Evolutionary conservation across 2,888 invertebrate genomes (phyloP), one percentile per base, ranked within the genome.

Genomic region (Branchellion lobata): DNA sequence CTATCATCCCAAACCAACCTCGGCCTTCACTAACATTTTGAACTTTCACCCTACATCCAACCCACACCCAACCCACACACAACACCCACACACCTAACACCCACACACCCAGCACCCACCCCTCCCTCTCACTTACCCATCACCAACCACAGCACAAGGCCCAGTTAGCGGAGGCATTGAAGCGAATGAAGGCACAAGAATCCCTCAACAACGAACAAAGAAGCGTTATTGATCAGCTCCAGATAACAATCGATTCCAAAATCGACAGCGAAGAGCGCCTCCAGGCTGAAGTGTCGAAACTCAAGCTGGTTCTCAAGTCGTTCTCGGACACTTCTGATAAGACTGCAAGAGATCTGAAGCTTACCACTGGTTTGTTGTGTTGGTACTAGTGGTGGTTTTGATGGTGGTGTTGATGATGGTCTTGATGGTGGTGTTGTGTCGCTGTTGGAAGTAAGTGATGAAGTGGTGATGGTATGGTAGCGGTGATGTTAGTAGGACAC

Each of bases 311-410:
- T 29, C 14, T 65, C 1, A 33, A 14, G 21, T 53, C 31, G 11
- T 14, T 51, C n/a, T 33, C 33, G 8, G 77, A 61, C 36, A 24
- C 24, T 24, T n/a, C 1, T 11, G 77, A 77, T n/a, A 33, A n/a
- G 8, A 34, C 33, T 31, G n/a, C 31, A 3, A 77, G 77, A 34
- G 77, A 77, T 14, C 36, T 77, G 11, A 77, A 77, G 65, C 34
- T 65, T 65, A 21, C 77, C 0, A 36, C 29, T 65, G 77, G 77
- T 77, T n/a, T 29, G 75, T 8, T 24, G n/a, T 24, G 3, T 57
- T 57, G 21, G 5, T 5, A 8, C 8, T 5, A 8, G 40, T 40
- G 40, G 40, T 40, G 40, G 5, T 40, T 5, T 40, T 14, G 40
- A 14, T 40, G 5, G 40, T 40, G 40, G 40, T 40, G 40, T 40